Base-by-base conservation (phyloP, 23 tunicate genomes). In the Styela plicata region DNA sequence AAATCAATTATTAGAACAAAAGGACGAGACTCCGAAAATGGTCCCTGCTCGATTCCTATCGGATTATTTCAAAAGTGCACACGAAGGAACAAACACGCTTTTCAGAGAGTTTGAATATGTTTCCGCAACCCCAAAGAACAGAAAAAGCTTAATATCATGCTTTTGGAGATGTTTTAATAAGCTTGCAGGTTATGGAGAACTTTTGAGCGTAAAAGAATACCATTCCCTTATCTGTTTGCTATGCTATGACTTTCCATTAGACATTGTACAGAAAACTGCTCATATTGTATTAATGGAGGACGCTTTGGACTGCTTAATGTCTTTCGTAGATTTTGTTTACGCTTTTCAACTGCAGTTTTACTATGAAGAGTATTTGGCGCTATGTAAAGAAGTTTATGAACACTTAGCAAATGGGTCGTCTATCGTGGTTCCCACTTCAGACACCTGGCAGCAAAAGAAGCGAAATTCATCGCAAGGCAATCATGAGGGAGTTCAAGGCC, bases 261-360 rank as follows among this genome's bases (percentile, higher is more conserved):
- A 88, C 63, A 85, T 93, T 64, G 89, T 93, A 19, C 98, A 93
- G 64, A 84, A 84, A 34, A 85, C 93, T 63, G 90, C 93, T 18
- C 63, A 86, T 30, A 84, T 93, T 74, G 93, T 93, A 33, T 82
- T 93, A 32, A 88, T 93, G 86, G 98, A 93, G 34, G 98, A 93
- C 70, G 91, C 98, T 30, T 65, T 85, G 19, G 98, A 93, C 74
- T 93, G 98, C 74, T 74, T 88, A 7, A 93, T 93, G 89, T 85
- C 98, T 2, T 93, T 93, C 70, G 74, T 80, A 1, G 98, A 93
- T 62, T 93, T 93, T 65, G 63, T 93, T n/a, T 93, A 88, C 64
- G 93, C 98, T 36, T 85, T 93, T 82, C 98, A 93, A 82, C 80
- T 93, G 3, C 98, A 93, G 78, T 83, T 93, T 31, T 88, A 75